Evolutionary conservation across 2,888 invertebrate genomes (phyloP), one percentile per base, ranked within the genome.

Genomic region (Resseliella maxima): DNA sequence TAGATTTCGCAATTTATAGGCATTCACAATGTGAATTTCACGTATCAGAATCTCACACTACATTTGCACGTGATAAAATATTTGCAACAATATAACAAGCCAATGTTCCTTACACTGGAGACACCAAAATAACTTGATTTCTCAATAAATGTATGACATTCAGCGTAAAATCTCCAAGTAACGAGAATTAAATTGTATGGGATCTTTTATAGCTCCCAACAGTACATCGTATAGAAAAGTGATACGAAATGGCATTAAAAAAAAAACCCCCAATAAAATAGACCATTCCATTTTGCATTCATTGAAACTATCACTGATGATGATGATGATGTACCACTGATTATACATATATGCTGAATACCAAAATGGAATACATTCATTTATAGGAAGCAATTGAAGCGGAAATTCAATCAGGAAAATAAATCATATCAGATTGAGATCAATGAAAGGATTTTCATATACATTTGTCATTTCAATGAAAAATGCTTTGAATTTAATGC

Each of bases 381-480:
- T 83, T 36, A 86, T 86, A 50, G 50, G 85, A 86, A 86, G 85
- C 86, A 86, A 85, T 86, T 86, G 86, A 86, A 86, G 85, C 85
- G 86, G 86, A 86, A 86, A 86, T 86, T 86, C 86, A 86, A 86
- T 86, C 86, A 86, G 50, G 46, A 36, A 86, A 86, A 86, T 86
- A 86, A 86, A 86, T 86, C 86, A 86, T 86, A 86, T 86, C 86
- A 86, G 72, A 86, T 59, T 38, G 83, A 85, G 85, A 85, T 85
- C 85, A 85, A 85, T 85, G 45, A 85, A 85, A 85, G 46, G 85
- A 46, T 38, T 83, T 83, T 35, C 5, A 36, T 38, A n/a, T 38
- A 24, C 38, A 38, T 38, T 83, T 24, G 38, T 83, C 83, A 83
- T 38, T 83, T 83, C 21, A 38, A 83, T n/a, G 38, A 72, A 31